Evolutionary conservation across 2,797 vertebrate genomes (phyloP).

Genomic region (Galago senegalensis): DNA sequence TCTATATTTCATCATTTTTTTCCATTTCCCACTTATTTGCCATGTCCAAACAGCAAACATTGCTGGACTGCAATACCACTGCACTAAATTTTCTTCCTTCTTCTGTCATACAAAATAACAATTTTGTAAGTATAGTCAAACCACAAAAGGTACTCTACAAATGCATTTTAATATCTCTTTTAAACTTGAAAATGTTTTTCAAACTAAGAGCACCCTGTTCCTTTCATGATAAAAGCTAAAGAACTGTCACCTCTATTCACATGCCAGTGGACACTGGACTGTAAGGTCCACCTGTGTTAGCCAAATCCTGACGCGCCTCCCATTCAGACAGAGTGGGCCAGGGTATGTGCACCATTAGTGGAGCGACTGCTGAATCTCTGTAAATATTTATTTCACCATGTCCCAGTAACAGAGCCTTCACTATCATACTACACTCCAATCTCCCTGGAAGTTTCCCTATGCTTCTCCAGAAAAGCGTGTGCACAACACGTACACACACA

Average conservation of each 20-base stretch:
- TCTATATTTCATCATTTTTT: not conserved
- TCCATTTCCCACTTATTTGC: not conserved
- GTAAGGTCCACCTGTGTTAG: not conserved
- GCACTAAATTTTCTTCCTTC: not conserved
- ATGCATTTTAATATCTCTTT: not conserved
- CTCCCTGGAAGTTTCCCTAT: not conserved
- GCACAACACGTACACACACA: too few relatives aligned
- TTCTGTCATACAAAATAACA: slow-evolving; percentile 13
- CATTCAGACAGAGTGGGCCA: not conserved
- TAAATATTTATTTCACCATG: not conserved
- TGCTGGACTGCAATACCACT: not conserved
- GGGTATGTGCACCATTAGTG: accelerated
- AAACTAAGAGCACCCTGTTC: not conserved
- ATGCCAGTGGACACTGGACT: not conserved
- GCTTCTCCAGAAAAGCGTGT: not conserved
- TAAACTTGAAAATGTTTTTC: not conserved
- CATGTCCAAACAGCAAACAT: not conserved
- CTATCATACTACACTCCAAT: not conserved
- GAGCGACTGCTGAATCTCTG: not conserved
- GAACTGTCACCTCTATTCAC: not conserved
- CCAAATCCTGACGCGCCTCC: not conserved
- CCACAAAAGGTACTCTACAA: not conserved
- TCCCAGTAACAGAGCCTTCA: not conserved
- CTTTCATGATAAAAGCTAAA: not conserved
- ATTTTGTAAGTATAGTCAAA: not conserved